A percentile compares a stretch with the other conserved stretches of the same genome.
phyloP scores from a whole-genome alignment of 2,888 invertebrate genomes.

The Nasonia oneida region DNA sequence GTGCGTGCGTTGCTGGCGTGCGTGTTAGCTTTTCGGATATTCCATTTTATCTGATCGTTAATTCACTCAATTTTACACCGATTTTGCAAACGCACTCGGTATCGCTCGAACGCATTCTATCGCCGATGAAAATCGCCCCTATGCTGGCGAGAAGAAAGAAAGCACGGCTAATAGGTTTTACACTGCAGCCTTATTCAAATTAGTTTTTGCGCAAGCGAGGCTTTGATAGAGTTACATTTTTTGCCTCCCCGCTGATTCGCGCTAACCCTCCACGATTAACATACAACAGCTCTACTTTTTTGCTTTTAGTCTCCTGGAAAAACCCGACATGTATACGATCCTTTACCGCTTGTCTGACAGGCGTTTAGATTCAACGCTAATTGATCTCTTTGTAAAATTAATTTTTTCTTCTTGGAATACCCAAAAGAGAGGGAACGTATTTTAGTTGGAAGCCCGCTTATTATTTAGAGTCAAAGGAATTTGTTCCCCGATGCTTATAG shows the following conservation, averaged over 20 bases:
- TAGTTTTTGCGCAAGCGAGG: constrained; percentile 47
- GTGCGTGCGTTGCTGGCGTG: background rate
- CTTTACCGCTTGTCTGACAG: background rate
- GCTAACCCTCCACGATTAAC: constrained; percentile 46
- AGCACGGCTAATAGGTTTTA: constrained; percentile 47
- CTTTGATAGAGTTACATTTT: constrained; percentile 30
- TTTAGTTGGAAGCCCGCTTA: background rate
- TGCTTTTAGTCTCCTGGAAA: background rate
- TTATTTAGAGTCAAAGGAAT: background rate
- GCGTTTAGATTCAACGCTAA: background rate
- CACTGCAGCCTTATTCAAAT: constrained; percentile 50
- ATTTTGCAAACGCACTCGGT: constrained; percentile 26
- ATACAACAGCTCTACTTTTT: constrained; percentile 40
- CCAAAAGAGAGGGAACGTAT: background rate
- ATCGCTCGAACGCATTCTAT: background rate
- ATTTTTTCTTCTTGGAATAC: background rate
- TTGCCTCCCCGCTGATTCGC: constrained; percentile 14
- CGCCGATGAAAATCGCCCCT: constrained; percentile 15
- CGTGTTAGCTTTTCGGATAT: background rate
- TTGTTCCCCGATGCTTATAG: background rate
- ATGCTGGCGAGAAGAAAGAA: background rate
- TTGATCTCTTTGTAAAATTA: background rate
- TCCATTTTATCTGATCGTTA: background rate
- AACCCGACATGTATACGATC: constrained; percentile 4
- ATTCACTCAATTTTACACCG: constrained; percentile 28